A percentile compares a stretch with the other conserved stretches of the same genome.
phyloP scores from a whole-genome alignment of 2,797 vertebrate species.

The Odontamblyopus lacepedii region DNA sequence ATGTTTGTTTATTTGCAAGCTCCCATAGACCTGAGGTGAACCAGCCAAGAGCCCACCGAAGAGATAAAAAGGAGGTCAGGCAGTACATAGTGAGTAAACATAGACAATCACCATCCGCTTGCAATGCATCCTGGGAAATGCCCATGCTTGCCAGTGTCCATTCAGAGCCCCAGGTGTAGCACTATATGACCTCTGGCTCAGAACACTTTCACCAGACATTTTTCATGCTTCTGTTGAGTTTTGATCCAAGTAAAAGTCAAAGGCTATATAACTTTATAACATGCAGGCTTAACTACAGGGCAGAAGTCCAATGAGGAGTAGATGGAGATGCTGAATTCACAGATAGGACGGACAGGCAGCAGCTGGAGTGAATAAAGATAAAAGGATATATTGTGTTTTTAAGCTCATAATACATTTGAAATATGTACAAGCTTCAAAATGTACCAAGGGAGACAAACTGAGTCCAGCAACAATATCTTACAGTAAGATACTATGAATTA shows the following conservation, averaged over 20 bases:
- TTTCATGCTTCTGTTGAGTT: constrained; percentile 31
- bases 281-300: background rate
- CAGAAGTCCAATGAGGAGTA: background rate
- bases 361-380: constrained; percentile 33
- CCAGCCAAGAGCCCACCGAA: constrained; percentile 54
- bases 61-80: constrained; percentile 65
- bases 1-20: constrained; percentile 61
- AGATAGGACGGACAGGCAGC: constrained; percentile 27
- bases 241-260: constrained; percentile 22
- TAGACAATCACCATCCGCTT: constrained; percentile 32
- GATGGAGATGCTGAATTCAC: background rate
- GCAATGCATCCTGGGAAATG: constrained; percentile 57
- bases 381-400: constrained; percentile 11
- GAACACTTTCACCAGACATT: constrained; percentile 38
- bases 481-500: background rate
- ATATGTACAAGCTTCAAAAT: background rate
- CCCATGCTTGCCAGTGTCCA: constrained; percentile 34
- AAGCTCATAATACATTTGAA: constrained; percentile 3
- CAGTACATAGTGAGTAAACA: constrained; percentile 48
- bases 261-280: constrained; percentile 24
- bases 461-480: background rate
- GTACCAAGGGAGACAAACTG: background rate
- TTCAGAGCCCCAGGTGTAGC: constrained; percentile 52
- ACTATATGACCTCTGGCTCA: constrained; percentile 39
- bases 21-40: constrained; percentile 56